Base-by-base conservation (phyloP, 2,113 vertebrate genomes). In the Smithornis capensis region DNA sequence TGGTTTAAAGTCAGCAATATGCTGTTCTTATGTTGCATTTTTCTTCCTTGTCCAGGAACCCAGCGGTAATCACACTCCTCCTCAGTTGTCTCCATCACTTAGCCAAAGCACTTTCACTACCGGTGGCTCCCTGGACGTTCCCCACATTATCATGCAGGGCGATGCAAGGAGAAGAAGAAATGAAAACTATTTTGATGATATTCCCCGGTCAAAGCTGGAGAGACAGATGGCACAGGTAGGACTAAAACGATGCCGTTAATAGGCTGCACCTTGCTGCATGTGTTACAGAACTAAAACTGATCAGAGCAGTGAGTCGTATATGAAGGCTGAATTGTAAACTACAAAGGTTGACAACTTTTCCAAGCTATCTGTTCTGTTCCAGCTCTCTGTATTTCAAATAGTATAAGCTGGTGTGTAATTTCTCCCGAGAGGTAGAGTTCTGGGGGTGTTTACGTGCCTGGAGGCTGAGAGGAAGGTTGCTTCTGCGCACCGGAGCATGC, bases 91-190 rank as follows among this genome's bases (percentile, higher is more conserved):
- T 97, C 99, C 99, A 79, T 99, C 99, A 49, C 98, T 99, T 95
- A 99, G 98, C 98, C 99, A 99, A 98, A 98, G 98, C 96, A 99
- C 98, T 96, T 99, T 99, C 97, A 98, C 99, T 96, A 98, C 99
- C 96, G 98, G 98, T 97, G 99, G 99, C 97, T 99, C 99, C 92
- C 99, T 99, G 97, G 99, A 99, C 99, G 99, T 99, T 97, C 99
- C 99, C 97, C 99, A 99, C 98, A 99, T 99, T 98, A 99, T 99
- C 98, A 99, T 99, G 99, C 99, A 99, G 99, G 99, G 99, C 10
- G 99, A 99, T 98, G 99, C 99, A 92, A 98, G 99, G 97, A 99
- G 99, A 96, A 98, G 99, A 98, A 99, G 99, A 98, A 99, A 99
- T 96, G 99, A 99, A 95, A 99, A 98, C 98, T 99, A 99, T 98